Evolutionary conservation across 2,113 vertebrate species (phyloP).

Genomic region (Chloropsis hardwickii): DNA sequence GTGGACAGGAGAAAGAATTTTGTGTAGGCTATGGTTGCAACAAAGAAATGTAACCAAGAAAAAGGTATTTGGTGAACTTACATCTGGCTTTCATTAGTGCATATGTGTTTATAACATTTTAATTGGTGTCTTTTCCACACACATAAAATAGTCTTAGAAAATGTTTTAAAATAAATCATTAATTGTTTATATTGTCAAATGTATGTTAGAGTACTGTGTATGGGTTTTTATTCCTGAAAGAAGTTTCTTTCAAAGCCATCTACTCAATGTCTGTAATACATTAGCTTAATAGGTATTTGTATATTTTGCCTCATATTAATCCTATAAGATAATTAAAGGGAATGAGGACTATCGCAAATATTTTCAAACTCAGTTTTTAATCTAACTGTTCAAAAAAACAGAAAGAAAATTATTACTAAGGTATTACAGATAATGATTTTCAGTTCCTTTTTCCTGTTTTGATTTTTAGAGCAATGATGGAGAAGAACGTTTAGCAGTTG

Average conservation of each 20-base stretch:
- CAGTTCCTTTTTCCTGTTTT: slow-evolving; percentile 6
- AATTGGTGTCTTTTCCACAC: not conserved
- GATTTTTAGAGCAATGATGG: slow-evolving; percentile 91
- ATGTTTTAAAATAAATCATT: not conserved
- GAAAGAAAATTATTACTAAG: not conserved
- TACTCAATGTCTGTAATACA: not conserved
- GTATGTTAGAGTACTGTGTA: not conserved
- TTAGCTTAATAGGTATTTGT: not conserved
- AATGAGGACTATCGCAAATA: not conserved
- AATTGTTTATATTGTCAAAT: not conserved
- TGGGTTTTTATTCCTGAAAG: not conserved
- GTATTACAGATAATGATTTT: not conserved
- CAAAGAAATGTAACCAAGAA: not conserved
- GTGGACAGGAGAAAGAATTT: not conserved
- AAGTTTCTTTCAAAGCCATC: not conserved
- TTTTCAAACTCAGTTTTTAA: not conserved
- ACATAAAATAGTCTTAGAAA: not conserved
- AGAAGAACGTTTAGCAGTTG: slow-evolving; percentile 95
- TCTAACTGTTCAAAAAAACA: not conserved
- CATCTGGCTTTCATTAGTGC: not conserved
- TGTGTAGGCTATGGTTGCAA: not conserved
- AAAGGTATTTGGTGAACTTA: not conserved
- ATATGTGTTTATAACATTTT: not conserved
- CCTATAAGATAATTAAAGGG: not conserved
- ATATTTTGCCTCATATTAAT: not conserved